These are phyloP conservation scores for Triops cancriformis DNA, from an alignment of 1,140 invertebrate genomes.

Conservation along the genomic window DNA sequence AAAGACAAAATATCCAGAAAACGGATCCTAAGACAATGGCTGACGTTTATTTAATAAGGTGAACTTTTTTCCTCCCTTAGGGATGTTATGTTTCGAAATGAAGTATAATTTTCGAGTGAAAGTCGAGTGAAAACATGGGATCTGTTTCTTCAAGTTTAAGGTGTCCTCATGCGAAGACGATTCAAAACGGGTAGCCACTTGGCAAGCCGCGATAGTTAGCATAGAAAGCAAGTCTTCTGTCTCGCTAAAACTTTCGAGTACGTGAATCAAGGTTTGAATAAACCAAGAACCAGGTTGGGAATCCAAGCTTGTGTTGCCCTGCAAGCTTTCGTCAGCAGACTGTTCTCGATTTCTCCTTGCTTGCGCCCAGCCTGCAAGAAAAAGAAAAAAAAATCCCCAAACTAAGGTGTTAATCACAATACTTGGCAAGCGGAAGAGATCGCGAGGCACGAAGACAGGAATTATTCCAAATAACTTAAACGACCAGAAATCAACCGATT, in stretches of 20 bases:
- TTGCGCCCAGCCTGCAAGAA: neutral
- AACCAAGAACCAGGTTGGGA: constrained; percentile 98
- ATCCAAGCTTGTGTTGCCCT: constrained; percentile 48
- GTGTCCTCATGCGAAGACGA: constrained; percentile 72
- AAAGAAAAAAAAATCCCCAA: neutral
- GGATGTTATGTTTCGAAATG: neutral
- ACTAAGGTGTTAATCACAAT: neutral
- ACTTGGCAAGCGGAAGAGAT: neutral
- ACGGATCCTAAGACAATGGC: neutral
- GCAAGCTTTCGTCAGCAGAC: neutral
- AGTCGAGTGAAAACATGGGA: constrained; percentile 87
- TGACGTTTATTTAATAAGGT: neutral
- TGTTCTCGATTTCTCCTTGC: neutral
- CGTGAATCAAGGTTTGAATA: constrained; percentile 78
- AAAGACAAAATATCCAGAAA: too few species aligned
- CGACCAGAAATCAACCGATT: neutral
- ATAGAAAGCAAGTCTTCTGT: constrained; percentile 73
- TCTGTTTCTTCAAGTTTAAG: constrained; percentile 91
- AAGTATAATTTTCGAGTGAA: constrained; percentile 62
- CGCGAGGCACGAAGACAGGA: neutral
- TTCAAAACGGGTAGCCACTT: constrained; percentile 81
- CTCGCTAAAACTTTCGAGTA: constrained; percentile 59
- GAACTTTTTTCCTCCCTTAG: neutral
- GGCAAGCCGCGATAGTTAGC: constrained; percentile 74
- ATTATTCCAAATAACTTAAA: constrained; percentile 1